Conservation (phyloP, 2,113 vertebrate species). For the Mastomys coucha region DNA sequence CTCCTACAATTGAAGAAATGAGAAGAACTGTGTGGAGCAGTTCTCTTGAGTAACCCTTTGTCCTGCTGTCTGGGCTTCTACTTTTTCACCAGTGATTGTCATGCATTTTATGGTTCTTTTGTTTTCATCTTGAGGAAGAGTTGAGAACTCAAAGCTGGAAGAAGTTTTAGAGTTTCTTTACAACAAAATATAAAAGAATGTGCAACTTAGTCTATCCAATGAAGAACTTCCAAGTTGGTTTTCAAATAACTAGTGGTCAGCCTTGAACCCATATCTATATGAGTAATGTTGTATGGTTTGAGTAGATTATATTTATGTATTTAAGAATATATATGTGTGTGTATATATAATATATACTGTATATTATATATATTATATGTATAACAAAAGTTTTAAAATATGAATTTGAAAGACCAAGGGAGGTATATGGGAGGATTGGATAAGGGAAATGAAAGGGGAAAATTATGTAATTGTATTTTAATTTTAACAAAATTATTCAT, state of each 20-base stretch:
- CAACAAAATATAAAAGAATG: not conserved
- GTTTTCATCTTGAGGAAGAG: not conserved
- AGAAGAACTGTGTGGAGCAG: accelerated
- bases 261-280: not conserved
- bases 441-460: not conserved
- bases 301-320: not conserved
- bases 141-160: not conserved
- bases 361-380: not conserved
- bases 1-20: not conserved
- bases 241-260: not conserved
- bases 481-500: not conserved
- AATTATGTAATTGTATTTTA: not conserved
- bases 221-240: not conserved
- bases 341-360: not conserved
- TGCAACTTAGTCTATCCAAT: not conserved
- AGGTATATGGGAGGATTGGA: not conserved
- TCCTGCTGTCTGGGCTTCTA: not conserved
- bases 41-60: not conserved
- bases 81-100: not conserved
- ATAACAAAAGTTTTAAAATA: not conserved
- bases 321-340: not conserved
- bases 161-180: not conserved
- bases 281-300: not conserved
- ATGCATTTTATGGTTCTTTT: not conserved
- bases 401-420: not conserved